These are phyloP conservation scores for Rhabdomys pumilio DNA, from an alignment of 2,797 vertebrate genomes.

Conservation along the genomic window DNA sequence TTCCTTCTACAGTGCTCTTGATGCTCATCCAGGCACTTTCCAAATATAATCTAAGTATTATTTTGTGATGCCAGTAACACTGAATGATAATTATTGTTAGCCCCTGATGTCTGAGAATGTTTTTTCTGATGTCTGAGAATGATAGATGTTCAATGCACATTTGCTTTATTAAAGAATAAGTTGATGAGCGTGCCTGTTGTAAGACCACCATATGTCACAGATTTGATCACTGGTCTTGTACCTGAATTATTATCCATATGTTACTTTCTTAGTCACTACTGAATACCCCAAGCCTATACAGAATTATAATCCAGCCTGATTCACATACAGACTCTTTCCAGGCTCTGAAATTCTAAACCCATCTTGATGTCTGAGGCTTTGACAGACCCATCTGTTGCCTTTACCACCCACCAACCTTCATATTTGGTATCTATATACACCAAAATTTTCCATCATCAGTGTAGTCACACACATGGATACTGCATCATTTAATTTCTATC, in stretches of 20 bases:
- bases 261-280: neutral
- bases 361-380: constrained; percentile 18
- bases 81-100: neutral
- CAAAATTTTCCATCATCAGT: neutral
- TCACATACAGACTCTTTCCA: neutral
- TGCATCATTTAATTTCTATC: constrained; percentile 19
- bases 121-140: neutral
- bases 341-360: constrained; percentile 31
- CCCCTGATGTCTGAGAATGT: too few relatives aligned
- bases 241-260: neutral
- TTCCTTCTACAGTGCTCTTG: neutral
- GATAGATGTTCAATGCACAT: neutral
- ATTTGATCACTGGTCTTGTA: neutral
- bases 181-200: neutral
- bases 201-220: neutral
- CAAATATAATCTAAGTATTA: neutral
- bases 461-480: neutral
- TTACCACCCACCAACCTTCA: neutral
- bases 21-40: neutral
- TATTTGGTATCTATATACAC: neutral
- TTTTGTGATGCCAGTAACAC: neutral
- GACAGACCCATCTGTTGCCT: neutral
- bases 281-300: neutral
- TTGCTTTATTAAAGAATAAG: neutral
- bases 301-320: neutral